These are phyloP conservation scores for Nomia melanderi DNA, from an alignment of 1,140 invertebrate species.

Conservation along the genomic window DNA sequence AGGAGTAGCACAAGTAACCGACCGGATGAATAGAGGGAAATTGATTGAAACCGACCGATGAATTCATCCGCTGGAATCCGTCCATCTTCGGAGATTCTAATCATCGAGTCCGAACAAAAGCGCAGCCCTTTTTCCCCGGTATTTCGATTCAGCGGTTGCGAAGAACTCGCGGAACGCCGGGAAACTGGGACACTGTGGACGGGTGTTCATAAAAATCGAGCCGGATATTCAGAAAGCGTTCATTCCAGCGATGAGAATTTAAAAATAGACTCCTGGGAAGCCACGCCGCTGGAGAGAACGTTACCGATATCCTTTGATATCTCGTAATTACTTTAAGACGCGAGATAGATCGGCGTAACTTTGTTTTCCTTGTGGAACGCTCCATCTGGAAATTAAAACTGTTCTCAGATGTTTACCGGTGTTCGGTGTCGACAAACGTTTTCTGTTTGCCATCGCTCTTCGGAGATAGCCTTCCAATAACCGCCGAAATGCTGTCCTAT, in stretches of 20 bases:
- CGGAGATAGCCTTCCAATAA: not conserved
- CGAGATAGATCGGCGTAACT: no score
- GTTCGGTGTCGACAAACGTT: not conserved
- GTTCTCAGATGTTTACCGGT: not conserved
- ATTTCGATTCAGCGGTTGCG: no score
- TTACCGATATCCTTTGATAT: not conserved
- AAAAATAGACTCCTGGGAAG: not conserved
- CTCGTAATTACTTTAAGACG: not conserved
- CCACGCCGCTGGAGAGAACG: not conserved
- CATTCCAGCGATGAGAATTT: not conserved
- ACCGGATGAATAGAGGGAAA: not conserved
- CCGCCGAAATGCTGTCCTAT: slow-evolving; percentile 7
- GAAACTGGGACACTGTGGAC: not conserved
- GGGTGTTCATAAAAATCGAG: not conserved
- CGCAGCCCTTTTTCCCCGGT: no score
- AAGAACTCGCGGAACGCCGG: not conserved
- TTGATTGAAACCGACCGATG: not conserved
- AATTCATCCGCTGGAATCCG: not conserved
- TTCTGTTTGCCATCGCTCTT: not conserved
- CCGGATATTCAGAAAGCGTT: not conserved
- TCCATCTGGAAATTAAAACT: not conserved
- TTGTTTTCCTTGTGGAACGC: no score
- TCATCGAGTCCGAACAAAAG: not conserved
- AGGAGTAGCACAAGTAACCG: not conserved
- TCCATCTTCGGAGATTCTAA: not conserved